phyloP scores from a whole-genome alignment of 2,888 invertebrate genomes.

The Troides helena region DNA sequence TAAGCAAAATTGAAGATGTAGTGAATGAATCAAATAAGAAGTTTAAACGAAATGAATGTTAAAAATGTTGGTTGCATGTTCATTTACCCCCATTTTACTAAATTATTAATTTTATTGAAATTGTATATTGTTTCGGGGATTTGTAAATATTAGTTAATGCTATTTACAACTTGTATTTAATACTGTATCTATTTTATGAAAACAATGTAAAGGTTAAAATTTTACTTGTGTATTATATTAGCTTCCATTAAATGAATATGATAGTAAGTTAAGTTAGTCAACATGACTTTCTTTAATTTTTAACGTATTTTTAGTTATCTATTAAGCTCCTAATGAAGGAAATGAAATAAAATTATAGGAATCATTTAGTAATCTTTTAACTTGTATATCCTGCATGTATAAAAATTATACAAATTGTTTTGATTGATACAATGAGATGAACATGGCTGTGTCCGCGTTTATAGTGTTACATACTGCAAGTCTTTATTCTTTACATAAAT shows the following conservation, averaged over 20 bases:
- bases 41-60: constrained; percentile 75
- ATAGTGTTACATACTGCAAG: constrained; percentile 7
- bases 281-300: constrained; percentile 36
- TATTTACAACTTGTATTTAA: constrained; percentile 73
- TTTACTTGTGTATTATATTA: constrained; percentile 70
- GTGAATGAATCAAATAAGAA: constrained; percentile 71
- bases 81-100: constrained; percentile 63
- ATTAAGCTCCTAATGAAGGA: constrained; percentile 33
- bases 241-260: constrained; percentile 67
- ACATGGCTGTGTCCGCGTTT: constrained; percentile 19
- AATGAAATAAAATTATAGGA: constrained; percentile 35
- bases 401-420: constrained; percentile 5
- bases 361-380: constrained; percentile 22
- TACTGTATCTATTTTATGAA: constrained; percentile 75
- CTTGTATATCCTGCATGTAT: constrained; percentile 9
- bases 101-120: constrained; percentile 69
- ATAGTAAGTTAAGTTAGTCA: constrained; percentile 40
- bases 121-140: constrained; percentile 69
- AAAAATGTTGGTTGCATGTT: constrained; percentile 55
- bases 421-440: neutral
- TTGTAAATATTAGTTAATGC: constrained; percentile 75
- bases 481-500: constrained; percentile 11
- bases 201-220: constrained; percentile 68
- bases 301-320: constrained; percentile 30
- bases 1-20: constrained; percentile 69